phyloP scores from a whole-genome alignment of 2,797 vertebrate species.

The Gambelia wislizenii region DNA sequence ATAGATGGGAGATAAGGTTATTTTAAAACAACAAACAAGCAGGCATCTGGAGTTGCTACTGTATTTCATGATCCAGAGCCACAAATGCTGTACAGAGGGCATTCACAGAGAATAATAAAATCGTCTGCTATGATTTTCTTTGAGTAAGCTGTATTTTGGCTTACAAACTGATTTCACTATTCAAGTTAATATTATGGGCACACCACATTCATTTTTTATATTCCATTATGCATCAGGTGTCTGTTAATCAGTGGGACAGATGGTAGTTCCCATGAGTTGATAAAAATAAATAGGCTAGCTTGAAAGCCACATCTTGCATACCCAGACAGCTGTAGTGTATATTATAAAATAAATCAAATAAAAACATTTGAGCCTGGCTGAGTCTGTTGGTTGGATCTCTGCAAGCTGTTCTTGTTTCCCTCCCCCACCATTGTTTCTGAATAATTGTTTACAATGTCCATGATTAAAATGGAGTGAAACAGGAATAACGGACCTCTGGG shows the following conservation, averaged over 20 bases:
- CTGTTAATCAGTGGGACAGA: constrained; percentile 52
- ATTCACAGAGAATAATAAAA: neutral
- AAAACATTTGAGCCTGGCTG: neutral
- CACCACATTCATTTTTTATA: constrained; percentile 38
- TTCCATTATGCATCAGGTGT: constrained; percentile 52
- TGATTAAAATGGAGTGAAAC: neutral
- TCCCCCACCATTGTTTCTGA: neutral
- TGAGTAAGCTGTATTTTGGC: constrained; percentile 20
- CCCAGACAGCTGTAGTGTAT: constrained; percentile 20
- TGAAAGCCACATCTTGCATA: constrained; percentile 55
- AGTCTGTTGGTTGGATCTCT: constrained; percentile 10
- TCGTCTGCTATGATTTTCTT: neutral
- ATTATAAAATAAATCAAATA: constrained; percentile 36
- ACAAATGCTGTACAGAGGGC: constrained; percentile 11
- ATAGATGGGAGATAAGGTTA: neutral
- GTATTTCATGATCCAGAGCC: neutral
- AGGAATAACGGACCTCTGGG: neutral
- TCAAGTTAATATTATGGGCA: constrained; percentile 37
- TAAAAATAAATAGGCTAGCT: constrained; percentile 57
- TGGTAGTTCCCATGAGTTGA: constrained; percentile 56
- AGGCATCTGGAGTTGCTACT: neutral
- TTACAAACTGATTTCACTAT: constrained; percentile 28
- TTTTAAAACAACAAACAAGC: neutral
- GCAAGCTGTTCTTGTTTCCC: constrained; percentile 9
- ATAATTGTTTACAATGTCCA: neutral